Conservation (phyloP, 2,797 vertebrate species). For the Heterohyrax brucei region DNA sequence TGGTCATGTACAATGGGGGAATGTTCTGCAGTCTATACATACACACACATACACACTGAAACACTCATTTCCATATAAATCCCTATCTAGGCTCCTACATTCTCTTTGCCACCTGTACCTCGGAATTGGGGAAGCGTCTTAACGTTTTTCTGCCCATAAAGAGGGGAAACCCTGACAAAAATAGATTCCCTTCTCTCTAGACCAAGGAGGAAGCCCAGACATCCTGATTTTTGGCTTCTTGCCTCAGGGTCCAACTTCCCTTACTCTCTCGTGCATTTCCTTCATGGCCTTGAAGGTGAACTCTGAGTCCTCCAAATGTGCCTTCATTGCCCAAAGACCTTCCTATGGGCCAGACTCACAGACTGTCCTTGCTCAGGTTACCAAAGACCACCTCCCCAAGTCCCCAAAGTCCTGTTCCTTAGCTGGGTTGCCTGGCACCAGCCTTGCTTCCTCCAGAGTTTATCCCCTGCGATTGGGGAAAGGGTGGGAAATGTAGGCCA, state of each 20-base stretch:
- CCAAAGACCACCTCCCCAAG: not conserved
- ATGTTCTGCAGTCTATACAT: not conserved
- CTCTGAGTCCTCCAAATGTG: not conserved
- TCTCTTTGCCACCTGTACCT: slow-evolving; percentile 5
- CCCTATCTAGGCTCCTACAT: not conserved
- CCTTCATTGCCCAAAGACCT: not conserved
- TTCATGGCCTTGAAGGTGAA: not conserved
- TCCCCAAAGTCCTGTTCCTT: not conserved
- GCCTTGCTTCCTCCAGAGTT: slow-evolving; percentile 48
- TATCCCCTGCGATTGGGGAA: not conserved
- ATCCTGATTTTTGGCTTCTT: not conserved
- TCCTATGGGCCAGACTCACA: not conserved
- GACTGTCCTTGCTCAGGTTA: not conserved
- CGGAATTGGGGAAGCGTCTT: not conserved
- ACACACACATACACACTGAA: not conserved
- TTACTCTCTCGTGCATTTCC: not conserved
- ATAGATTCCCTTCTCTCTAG: slow-evolving; percentile 16
- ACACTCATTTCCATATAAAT: not conserved
- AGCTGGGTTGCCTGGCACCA: slow-evolving; percentile 62
- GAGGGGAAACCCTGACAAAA: slow-evolving; percentile 44
- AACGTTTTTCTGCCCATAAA: slow-evolving; percentile 10
- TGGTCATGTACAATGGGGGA: not conserved
- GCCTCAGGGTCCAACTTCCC: not conserved
- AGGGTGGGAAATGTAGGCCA: not conserved
- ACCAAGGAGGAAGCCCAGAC: not conserved